Conservation (phyloP, 2,797 vertebrate genomes). For the Hipposideros larvatus region DNA sequence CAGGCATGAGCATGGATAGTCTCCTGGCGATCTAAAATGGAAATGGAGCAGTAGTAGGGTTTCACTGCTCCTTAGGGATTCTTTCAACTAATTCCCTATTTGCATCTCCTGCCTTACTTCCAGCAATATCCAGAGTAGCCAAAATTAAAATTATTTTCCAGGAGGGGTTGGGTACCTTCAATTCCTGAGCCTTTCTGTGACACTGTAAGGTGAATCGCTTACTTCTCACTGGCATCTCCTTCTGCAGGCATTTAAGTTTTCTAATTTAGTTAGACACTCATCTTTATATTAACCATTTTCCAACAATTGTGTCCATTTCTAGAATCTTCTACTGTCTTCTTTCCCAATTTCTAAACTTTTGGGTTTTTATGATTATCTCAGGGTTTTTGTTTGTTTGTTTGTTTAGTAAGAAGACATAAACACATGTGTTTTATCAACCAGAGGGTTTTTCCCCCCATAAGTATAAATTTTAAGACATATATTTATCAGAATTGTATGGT, state of each 20-base stretch:
- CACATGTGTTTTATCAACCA: background rate
- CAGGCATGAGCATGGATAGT: background rate
- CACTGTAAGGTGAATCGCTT: background rate
- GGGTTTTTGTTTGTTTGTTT: background rate
- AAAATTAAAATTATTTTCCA: background rate
- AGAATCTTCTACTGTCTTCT: background rate
- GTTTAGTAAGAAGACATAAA: background rate
- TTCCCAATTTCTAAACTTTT: background rate
- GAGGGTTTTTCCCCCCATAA: background rate
- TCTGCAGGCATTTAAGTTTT: background rate
- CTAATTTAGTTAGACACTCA: background rate
- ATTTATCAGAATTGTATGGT: too few relatives aligned
- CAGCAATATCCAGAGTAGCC: background rate
- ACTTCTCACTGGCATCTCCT: background rate
- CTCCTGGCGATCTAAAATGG: background rate
- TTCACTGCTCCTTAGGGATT: background rate
- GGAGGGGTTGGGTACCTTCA: background rate
- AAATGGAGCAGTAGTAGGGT: fast-evolving
- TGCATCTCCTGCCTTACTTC: background rate
- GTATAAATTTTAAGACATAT: background rate
- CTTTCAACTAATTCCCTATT: background rate
- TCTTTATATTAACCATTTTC: background rate
- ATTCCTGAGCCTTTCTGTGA: background rate
- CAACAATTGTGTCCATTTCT: background rate
- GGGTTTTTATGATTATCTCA: background rate